Evolutionary conservation across 2,797 vertebrate genomes (phyloP).

Genomic region (Gambusia yucatana): DNA sequence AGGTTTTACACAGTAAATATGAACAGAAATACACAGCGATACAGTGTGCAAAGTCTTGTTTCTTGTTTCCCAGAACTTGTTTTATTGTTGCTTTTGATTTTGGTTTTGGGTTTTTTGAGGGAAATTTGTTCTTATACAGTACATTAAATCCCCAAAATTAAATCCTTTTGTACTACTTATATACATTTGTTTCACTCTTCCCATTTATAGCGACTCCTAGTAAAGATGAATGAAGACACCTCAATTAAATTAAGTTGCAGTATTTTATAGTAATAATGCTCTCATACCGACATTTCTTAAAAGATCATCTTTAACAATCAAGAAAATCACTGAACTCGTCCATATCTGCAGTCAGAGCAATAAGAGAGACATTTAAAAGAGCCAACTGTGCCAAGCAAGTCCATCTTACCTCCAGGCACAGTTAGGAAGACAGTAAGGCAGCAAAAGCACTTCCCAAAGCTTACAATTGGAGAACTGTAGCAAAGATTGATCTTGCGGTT

Average conservation of each 20-base stretch:
- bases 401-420: not conserved
- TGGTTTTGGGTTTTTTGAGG: conserved; percentile 10
- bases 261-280: not conserved
- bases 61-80: conserved; percentile 64
- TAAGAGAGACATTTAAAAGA: not conserved
- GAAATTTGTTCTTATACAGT: not conserved
- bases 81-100: conserved; percentile 50
- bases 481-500: not conserved
- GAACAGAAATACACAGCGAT: conserved; percentile 46
- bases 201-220: not conserved
- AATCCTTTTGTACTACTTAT: not conserved
- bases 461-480: not conserved
- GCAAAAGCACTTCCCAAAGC: not conserved
- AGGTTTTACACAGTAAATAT: conserved; percentile 55
- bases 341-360: not conserved
- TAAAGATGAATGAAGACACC: not conserved
- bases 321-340: not conserved
- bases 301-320: not conserved
- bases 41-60: conserved; percentile 57
- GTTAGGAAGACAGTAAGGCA: not conserved
- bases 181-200: not conserved
- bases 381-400: not conserved
- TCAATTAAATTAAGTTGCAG: not conserved
- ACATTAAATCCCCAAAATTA: not conserved
- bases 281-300: not conserved